phyloP scores from a whole-genome alignment of 2,113 vertebrate genomes.

The Nyctibius bracteatus region DNA sequence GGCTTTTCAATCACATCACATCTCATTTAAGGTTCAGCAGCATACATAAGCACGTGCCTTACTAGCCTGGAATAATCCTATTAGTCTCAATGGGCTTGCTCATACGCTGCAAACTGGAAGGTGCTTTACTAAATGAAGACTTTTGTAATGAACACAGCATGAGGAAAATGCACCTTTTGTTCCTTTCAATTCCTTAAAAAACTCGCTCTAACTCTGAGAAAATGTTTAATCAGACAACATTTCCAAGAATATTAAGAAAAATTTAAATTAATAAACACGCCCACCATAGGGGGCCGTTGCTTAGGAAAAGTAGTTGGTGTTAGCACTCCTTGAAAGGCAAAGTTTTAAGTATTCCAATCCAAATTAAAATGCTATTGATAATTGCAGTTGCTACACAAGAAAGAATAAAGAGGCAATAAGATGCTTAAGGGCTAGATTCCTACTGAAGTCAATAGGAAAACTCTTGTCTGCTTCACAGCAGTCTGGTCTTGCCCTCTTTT shows the following conservation, averaged over 20 bases:
- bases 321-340: not conserved
- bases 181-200: not conserved
- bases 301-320: not conserved
- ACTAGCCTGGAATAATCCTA: not conserved
- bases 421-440: not conserved
- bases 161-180: not conserved
- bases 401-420: not conserved
- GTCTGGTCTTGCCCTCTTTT: not conserved
- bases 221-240: not conserved
- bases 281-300: not conserved
- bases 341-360: not conserved
- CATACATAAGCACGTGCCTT: not conserved
- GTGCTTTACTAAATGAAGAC: not conserved
- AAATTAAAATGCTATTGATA: not conserved
- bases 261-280: not conserved
- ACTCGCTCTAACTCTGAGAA: not conserved
- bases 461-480: not conserved
- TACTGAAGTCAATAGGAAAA: not conserved
- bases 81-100: not conserved
- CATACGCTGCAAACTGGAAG: not conserved
- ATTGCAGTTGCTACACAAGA: not conserved
- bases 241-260: not conserved
- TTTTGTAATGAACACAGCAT: not conserved
- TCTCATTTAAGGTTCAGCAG: not conserved
- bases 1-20: not conserved